A percentile compares a stretch with the other conserved stretches of the same genome.
These are phyloP conservation scores for Rafetus swinhoei DNA, from an alignment of 2,113 vertebrate genomes.

Conservation along the genomic window DNA sequence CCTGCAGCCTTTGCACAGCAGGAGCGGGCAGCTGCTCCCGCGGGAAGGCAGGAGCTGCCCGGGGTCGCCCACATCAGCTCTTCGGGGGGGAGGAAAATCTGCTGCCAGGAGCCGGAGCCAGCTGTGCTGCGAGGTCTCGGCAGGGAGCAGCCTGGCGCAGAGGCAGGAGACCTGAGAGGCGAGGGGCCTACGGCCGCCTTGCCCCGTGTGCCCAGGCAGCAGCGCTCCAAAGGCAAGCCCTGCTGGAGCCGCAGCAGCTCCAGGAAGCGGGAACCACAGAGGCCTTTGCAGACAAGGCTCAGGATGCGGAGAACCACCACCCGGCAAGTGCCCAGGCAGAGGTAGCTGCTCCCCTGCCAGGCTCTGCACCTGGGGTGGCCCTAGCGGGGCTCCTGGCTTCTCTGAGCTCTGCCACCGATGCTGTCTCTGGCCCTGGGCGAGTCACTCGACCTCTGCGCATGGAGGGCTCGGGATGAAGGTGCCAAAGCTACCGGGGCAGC, in stretches of 20 bases:
- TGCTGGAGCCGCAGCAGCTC: no score
- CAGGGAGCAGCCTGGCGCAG: not conserved
- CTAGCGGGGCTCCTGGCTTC: not conserved
- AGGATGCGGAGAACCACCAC: not conserved
- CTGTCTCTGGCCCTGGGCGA: not conserved
- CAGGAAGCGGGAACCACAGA: not conserved
- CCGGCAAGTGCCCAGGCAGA: rapidly evolving
- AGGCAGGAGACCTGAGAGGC: not conserved
- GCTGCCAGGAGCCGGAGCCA: not conserved
- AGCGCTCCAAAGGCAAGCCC: not conserved
- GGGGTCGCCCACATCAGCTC: not conserved
- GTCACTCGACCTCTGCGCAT: not conserved
- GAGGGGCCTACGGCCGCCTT: no score
- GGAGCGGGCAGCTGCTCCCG: not conserved
- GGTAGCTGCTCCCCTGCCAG: not conserved
- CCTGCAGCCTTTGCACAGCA: not conserved
- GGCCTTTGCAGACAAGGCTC: not conserved
- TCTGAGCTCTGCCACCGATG: not conserved
- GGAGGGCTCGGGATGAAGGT: not conserved
- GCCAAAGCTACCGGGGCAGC: not conserved
- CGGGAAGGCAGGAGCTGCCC: not conserved
- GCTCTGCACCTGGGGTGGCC: not conserved
- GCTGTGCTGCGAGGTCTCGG: not conserved
- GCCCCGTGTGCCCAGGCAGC: no score
- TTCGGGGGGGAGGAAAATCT: not conserved